Base-by-base conservation (phyloP, 2,113 vertebrate genomes). In the Ictalurus furcatus region DNA sequence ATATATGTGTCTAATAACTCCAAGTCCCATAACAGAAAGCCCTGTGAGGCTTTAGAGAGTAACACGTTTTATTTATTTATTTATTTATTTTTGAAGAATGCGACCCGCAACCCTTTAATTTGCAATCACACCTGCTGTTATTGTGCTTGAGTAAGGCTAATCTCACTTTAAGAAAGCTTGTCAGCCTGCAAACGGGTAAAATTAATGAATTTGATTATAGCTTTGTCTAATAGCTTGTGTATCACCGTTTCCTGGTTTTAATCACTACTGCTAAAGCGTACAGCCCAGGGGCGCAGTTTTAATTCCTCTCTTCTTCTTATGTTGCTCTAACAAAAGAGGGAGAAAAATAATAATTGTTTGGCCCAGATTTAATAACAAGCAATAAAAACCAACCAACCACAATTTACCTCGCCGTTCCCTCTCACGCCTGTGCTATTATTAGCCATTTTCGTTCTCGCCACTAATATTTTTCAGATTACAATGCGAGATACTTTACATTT, bases 201-300 rank as follows among this genome's bases (percentile, higher is more conserved):
- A 98, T 97, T 95, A 98, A 98, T 98, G 96, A 98, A 98, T 98
- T 96, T 98, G 97, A 98, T 98, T 98, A 98, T 94, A 93, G 96
- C 96, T 96, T 97, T 97, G 97, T 98, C 97, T 98, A 96, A 97
- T 97, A 95, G 96, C 96, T 96, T 96, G 97, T 97, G 97, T 96
- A 97, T 98, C 97, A 97, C 96, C 96, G 97, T 98, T 97, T 97
- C 97, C 96, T 96, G 96, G 97, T 98, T 98, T 98, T 98, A 99
- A 99, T 99, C 97, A 99, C 96, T 97, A 96, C 97, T 97, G 97
- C 97, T 97, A 97, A 93, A 96, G 95, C 95, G 94, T 94, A 94
- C 94, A 95, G 97, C 97, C 97, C 94, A 92, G 96, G 97, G 98
- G 97, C 96, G 95, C 94, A 94, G 95, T 98, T 98, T 98, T 98